Base-by-base conservation (phyloP, 1,140 invertebrate genomes). In the Mactra quadrangularis region DNA sequence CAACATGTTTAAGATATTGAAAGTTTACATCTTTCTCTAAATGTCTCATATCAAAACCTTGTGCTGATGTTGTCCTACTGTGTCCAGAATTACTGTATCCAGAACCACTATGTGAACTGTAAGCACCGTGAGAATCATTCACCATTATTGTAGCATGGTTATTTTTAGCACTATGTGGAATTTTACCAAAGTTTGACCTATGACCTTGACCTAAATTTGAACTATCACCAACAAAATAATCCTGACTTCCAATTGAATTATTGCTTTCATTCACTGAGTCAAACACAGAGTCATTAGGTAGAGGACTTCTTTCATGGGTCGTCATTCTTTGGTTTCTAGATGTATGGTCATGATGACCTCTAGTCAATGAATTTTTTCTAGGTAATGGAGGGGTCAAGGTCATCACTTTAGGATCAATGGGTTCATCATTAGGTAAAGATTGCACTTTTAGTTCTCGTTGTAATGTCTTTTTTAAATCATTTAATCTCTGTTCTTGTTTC, bases 1-100 rank as follows among this genome's bases (percentile, higher is more conserved):
- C 95, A 78, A 98, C 97, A 93, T 98, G 97, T 90, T 98, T 98
- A 68, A 98, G 94, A 93, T 98, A 98, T 90, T 96, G 96, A 88
- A 96, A 95, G 92, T 97, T 97, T 52, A 97, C 84, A 60, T 92
- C 91, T 59, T 90, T 95, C 87, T 97, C 96, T 33, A 91, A 68
- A 66, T 82, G 79, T 45, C 38, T 27, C 6, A 57, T 82, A n/a
- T 82, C 68, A 31, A 82, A 82, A 27, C 55, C 70, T 22, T 50
- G 55, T 29, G 19, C 31, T n/a, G 47, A 55, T 7, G 27, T 27
- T 1, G 38, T 47, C 38, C 66, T 31, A 45, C 11, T 19, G 15
- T 33, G 17, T 33, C 38, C 27, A 4, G 11, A 7, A 6, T 31
- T n/a, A 74, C 47, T 35, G 6, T 50, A 19, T 3, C 47, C 35